phyloP scores from a whole-genome alignment of 2,113 vertebrate species.

The Hystrix brachyura region DNA sequence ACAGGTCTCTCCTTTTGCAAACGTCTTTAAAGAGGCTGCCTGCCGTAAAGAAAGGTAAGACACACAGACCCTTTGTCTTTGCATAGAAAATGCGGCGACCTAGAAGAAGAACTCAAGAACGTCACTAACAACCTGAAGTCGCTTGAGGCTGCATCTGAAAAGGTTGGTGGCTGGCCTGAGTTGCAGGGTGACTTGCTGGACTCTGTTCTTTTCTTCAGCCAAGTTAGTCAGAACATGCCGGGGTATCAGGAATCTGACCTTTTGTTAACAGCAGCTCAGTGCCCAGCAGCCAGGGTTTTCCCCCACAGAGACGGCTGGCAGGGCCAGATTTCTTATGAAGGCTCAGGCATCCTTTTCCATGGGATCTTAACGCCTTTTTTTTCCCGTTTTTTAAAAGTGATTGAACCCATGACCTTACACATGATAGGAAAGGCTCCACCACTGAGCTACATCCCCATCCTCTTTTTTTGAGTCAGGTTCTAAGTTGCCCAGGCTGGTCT shows the following conservation, averaged over 20 bases:
- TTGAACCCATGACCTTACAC: not conserved
- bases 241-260: not conserved
- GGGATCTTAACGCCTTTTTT: not conserved
- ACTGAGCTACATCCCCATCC: not conserved
- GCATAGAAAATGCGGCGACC: conserved; percentile 94
- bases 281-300: not conserved
- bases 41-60: not conserved
- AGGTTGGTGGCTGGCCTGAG: conserved; percentile 87
- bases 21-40: not conserved
- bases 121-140: conserved; percentile 99
- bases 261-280: not conserved
- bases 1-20: not conserved
- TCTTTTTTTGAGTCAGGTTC: not conserved
- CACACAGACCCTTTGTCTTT: not conserved
- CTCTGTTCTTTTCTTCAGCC: not conserved
- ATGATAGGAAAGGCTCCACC: not conserved
- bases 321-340: not conserved
- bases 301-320: not conserved
- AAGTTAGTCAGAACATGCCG: accelerated
- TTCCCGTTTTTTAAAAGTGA: not conserved
- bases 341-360: not conserved
- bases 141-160: conserved; percentile 98
- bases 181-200: not conserved
- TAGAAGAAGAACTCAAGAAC: conserved; percentile 98
- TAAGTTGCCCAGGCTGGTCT: not conserved